Base-by-base conservation (phyloP, 2,888 invertebrate species). In the Scaptomyza polygonia region DNA sequence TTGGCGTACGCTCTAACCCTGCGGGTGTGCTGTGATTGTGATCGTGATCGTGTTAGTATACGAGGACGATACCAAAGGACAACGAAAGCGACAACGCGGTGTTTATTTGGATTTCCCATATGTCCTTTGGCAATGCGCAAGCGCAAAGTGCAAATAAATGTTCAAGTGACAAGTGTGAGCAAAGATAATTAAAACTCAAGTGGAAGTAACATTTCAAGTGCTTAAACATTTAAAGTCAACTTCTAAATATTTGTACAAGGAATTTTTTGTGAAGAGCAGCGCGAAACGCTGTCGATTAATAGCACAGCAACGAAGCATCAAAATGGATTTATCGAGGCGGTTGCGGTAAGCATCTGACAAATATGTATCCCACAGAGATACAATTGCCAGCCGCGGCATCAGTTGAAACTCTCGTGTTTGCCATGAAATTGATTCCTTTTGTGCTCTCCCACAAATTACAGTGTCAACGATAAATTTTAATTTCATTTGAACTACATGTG, bases 281-380 rank as follows among this genome's bases (percentile, higher is more conserved):
- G 66, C 62, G 64, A 49, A 67, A 66, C 72, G 80, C 70, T 67
- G 72, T 72, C 72, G 69, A 78, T 71, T 81, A 85, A 74, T 69
- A 77, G 39, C 42, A 58, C 12, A 32, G 55, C 62, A 51, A 64
- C 72, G 48, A 48, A 80, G 82, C 80, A 47, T 66, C 68, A 81
- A 89, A 85, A 91, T 92, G 91, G 91, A 91, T 89, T 90, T 92
- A 91, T 91, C 91, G 84, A 90, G 91, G 91, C 91, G 89, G 86
- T 89, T 91, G 79, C 89, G 91, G 91, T 92, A 89, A 92, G 91
- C 82, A 82, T 79, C 70, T 66, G 67, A 77, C 85, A 86, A 85
- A 87, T 68, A 87, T 84, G 73, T 74, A 70, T 78, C 66, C 63
- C 54, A 49, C 62, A 59, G 77, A 55, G 77, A 61, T 67, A 64